Evolutionary conservation across 2,113 vertebrate species (phyloP).

Genomic region (Eudyptes chrysolophus): DNA sequence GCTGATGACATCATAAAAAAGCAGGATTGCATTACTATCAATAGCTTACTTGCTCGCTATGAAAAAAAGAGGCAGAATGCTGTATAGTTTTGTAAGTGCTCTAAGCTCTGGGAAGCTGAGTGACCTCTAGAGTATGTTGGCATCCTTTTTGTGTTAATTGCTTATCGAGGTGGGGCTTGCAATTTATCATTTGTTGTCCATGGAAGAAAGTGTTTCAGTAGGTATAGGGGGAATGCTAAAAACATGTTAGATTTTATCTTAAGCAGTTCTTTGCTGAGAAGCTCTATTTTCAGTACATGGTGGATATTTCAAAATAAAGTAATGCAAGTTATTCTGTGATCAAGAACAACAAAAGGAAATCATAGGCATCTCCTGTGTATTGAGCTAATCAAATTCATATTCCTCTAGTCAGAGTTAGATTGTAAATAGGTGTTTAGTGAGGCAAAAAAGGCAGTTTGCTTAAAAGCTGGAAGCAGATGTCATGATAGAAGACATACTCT

Average conservation of each 20-base stretch:
- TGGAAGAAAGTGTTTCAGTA: neutral
- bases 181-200: neutral
- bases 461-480: neutral
- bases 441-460: neutral
- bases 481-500: neutral
- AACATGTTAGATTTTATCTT: neutral
- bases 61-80: neutral
- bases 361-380: neutral
- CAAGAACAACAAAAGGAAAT: neutral
- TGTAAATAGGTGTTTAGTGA: neutral
- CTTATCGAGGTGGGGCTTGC: neutral
- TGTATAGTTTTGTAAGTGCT: neutral
- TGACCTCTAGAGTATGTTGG: neutral
- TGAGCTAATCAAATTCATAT: neutral
- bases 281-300: neutral
- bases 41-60: neutral
- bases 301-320: neutral
- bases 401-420: neutral
- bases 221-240: neutral
- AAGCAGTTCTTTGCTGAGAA: neutral
- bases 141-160: neutral
- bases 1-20: neutral
- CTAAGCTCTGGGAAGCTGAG: neutral
- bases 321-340: neutral
- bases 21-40: neutral